A percentile compares a stretch with the other conserved stretches of the same genome.
These are phyloP conservation scores for Glareola pratincola DNA, from an alignment of 2,113 vertebrate genomes.

Conservation along the genomic window DNA sequence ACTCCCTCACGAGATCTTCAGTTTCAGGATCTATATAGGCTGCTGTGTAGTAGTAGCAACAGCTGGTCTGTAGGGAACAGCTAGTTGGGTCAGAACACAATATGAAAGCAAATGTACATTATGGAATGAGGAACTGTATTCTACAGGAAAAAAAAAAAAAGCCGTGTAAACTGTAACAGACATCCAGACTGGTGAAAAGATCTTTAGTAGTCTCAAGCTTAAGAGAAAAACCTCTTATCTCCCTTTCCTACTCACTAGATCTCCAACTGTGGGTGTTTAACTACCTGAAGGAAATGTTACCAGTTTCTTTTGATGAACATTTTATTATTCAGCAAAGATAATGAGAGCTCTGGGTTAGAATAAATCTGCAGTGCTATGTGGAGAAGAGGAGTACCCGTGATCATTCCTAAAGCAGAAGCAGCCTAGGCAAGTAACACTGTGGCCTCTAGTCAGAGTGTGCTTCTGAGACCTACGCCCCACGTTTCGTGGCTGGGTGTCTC, in stretches of 20 bases:
- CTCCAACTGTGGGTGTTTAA: background rate
- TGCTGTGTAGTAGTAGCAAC: background rate
- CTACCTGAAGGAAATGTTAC: background rate
- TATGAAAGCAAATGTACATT: background rate
- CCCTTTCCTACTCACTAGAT: background rate
- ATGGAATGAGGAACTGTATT: background rate
- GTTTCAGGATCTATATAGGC: fast-evolving
- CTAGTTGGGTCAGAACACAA: background rate
- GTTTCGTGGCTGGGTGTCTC: background rate
- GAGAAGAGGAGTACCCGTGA: background rate
- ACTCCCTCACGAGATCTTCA: background rate
- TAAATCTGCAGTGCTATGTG: background rate
- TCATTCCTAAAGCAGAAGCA: background rate
- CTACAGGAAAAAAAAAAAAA: background rate
- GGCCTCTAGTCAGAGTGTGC: background rate
- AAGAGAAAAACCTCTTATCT: background rate
- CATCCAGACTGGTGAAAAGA: background rate
- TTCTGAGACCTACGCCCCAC: background rate
- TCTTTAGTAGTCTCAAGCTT: background rate
- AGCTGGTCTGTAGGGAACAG: background rate
- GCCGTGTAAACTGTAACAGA: background rate
- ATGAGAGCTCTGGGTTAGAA: background rate
- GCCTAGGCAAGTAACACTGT: background rate
- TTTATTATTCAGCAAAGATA: background rate
- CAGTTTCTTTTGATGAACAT: background rate